phyloP scores from a whole-genome alignment of 1,140 invertebrate genomes.

The Calliopsis andreniformis region DNA sequence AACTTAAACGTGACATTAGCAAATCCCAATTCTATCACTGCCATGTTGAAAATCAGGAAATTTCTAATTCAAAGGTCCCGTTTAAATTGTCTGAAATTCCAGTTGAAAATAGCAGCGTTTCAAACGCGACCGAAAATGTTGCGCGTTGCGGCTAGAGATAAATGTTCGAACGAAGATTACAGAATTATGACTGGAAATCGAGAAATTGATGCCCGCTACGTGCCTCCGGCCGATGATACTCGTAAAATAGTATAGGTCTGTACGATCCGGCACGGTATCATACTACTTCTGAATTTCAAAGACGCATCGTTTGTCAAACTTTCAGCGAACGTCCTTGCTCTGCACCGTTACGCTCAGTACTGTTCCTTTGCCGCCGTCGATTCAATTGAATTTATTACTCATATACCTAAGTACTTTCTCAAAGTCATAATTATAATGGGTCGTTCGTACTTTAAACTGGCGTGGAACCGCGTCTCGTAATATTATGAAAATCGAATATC shows the following conservation, averaged over 20 bases:
- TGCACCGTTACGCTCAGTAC: slow-evolving; percentile 35
- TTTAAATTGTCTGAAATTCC: no score
- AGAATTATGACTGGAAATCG: slow-evolving; percentile 38
- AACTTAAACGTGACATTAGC: background rate
- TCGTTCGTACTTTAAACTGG: slow-evolving; percentile 20
- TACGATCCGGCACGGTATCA: background rate
- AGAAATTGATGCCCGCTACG: slow-evolving; percentile 55
- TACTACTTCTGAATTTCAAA: slow-evolving; percentile 15
- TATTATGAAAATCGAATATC: slow-evolving; percentile 6
- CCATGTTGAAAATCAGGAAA: background rate
- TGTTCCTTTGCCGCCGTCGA: background rate
- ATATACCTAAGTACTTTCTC: slow-evolving; percentile 1
- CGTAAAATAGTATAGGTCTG: background rate
- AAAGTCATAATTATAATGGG: slow-evolving; percentile 10
- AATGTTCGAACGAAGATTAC: slow-evolving; percentile 42
- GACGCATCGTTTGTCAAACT: slow-evolving; percentile 38
- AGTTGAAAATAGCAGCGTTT: no score
- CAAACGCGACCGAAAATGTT: slow-evolving; percentile 6
- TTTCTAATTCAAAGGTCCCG: background rate
- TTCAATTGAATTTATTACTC: slow-evolving; percentile 24
- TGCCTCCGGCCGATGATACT: slow-evolving; percentile 31
- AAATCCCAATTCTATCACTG: background rate
- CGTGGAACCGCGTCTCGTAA: background rate
- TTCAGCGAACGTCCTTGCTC: slow-evolving; percentile 43
- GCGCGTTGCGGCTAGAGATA: background rate